phyloP scores from a whole-genome alignment of 1,140 invertebrate species.

The Drosophila pseudoananassae region DNA sequence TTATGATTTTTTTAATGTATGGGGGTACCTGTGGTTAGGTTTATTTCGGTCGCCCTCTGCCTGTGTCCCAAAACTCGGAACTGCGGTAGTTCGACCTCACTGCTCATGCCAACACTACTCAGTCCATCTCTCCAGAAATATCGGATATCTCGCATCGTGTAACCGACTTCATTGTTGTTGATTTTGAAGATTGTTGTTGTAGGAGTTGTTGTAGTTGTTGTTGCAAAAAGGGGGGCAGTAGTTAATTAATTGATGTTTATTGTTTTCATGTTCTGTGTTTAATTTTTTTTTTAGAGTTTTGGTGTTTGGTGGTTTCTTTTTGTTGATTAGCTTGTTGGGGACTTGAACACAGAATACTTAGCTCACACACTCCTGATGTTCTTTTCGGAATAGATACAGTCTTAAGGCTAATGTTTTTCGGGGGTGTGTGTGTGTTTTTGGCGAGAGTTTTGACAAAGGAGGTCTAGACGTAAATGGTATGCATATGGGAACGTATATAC shows the following conservation, averaged over 20 bases:
- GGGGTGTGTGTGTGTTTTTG: conserved; percentile 4
- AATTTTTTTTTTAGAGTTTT: conserved; percentile 25
- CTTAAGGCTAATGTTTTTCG: conserved; percentile 26
- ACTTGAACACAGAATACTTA: conserved; percentile 38
- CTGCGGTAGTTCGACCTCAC: conserved; percentile 96
- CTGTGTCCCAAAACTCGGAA: conserved; percentile 97
- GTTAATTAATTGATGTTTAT: conserved; percentile 77
- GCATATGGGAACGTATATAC: conserved; percentile 56
- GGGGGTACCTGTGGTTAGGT: conserved; percentile 96
- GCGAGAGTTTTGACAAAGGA: conserved; percentile 41
- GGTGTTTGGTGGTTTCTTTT: conserved; percentile 6
- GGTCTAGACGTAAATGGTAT: conserved; percentile 15
- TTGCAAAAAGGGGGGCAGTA: conserved; percentile 76
- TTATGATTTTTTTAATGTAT: conserved; percentile 72
- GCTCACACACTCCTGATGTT: conserved; percentile 33
- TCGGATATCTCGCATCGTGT: conserved; percentile 98
- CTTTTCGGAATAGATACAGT: conserved; percentile 25
- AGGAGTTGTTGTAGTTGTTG: conserved; percentile 54
- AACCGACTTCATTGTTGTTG: conserved; percentile 90
- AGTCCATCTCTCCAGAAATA: conserved; percentile 97
- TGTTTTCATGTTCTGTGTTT: conserved; percentile 43
- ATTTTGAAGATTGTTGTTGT: conserved; percentile 50
- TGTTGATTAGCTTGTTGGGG: conserved; percentile 7
- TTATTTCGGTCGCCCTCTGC: conserved; percentile 95
- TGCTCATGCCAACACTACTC: conserved; percentile 95